Evolutionary conservation across 2,888 invertebrate genomes (phyloP), one percentile per base, ranked within the genome.

Genomic region (Baronia brevicornis): DNA sequence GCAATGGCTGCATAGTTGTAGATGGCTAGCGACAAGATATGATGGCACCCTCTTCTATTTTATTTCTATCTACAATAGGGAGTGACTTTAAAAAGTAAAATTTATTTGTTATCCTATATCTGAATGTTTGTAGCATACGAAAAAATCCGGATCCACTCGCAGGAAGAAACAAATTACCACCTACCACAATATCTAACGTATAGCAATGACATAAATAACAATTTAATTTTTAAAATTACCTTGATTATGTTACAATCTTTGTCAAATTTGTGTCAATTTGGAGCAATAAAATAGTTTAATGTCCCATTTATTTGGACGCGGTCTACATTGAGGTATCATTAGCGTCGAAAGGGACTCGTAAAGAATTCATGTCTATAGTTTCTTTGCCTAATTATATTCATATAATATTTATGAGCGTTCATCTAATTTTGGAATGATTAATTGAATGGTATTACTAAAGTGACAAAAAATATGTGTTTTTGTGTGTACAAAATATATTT

Each of bases 211-310:
- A 44, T 39, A 49, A 59, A 58, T 49, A 51, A 54, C 46, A 59
- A 61, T 69, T 67, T 59, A 46, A 65, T 63, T 61, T 53, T 43
- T 34, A 55, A 51, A 64, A 62, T 63, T 58, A 71, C 52, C 51
- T 62, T 59, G 60, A 72, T 74, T 67, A 70, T 61, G 66, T 69
- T 65, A 66, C 69, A 67, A 71, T 73, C 71, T 70, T 77, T 69
- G 72, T 73, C 77, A 75, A 80, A 80, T 79, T 79, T 66, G 59
- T 74, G 71, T 65, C 75, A 78, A 84, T 82, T 82, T 72, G 37
- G 62, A 60, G 77, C 66, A 78, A 79, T 84, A 82, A 84, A 82
- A 82, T 74, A 73, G 71, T 82, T 82, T 82, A 73, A 79, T 66
- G 69, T 77, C 75, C 67, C 80, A 82, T 82, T 82, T 79, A 80